Percentiles rank a stretch among this genome's conserved stretches.
These are phyloP conservation scores for Pterocles gutturalis DNA, from an alignment of 2,113 vertebrate species.

Conservation along the genomic window DNA sequence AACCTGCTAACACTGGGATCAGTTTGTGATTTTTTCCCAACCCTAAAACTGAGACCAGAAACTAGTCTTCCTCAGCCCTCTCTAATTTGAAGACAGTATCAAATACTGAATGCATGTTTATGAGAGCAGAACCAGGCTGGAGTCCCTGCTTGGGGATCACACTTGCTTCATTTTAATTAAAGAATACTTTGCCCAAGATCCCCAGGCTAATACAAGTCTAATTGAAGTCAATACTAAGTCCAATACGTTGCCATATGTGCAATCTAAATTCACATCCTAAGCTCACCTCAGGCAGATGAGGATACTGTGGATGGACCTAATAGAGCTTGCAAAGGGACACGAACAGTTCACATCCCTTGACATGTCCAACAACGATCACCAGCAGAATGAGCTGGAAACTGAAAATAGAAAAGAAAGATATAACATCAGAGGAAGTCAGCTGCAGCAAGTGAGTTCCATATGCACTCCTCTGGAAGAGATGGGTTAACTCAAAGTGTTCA, in stretches of 20 bases:
- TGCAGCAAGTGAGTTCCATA: neutral
- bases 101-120: neutral
- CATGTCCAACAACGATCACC: neutral
- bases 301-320: neutral
- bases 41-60: neutral
- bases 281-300: neutral
- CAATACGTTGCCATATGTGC: neutral
- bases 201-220: conserved; percentile 16
- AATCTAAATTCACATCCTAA: neutral
- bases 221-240: conserved; percentile 38
- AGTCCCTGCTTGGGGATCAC: neutral
- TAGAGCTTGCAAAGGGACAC: neutral
- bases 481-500: neutral
- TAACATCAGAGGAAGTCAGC: neutral
- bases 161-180: conserved; percentile 54
- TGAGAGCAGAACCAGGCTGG: conserved; percentile 1
- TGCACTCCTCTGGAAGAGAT: neutral
- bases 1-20: neutral
- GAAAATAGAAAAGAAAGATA: neutral
- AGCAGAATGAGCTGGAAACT: neutral
- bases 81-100: neutral
- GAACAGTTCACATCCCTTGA: neutral
- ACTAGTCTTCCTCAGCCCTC: neutral
- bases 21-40: neutral
- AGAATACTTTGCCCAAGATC: neutral